These are phyloP conservation scores for Tetrax tetrax DNA, from an alignment of 2,113 vertebrate species.

Conservation along the genomic window DNA sequence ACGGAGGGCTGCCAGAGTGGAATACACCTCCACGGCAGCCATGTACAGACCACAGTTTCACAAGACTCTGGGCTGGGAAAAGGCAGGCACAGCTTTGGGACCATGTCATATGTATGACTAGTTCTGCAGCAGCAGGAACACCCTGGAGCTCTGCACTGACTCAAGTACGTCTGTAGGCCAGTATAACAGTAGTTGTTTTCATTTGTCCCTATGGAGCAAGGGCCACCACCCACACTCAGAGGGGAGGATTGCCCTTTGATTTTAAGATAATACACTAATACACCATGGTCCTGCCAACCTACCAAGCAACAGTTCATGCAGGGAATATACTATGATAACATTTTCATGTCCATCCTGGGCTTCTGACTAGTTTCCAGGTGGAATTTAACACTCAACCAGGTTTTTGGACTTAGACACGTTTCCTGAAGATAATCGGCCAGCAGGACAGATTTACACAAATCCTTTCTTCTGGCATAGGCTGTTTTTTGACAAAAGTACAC, in stretches of 20 bases:
- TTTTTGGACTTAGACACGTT: not conserved
- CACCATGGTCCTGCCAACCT: not conserved
- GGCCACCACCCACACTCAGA: not conserved
- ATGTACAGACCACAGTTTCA: not conserved
- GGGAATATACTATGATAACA: not conserved
- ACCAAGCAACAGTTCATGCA: not conserved
- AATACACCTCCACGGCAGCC: not conserved
- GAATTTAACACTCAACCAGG: not conserved
- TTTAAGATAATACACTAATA: not conserved
- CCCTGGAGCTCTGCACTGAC: not conserved
- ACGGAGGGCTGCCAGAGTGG: fast-evolving
- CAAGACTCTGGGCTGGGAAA: not conserved
- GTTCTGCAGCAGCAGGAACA: not conserved
- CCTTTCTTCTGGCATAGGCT: not conserved
- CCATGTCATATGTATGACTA: not conserved
- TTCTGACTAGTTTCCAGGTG: not conserved
- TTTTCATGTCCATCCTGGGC: not conserved
- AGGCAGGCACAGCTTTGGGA: not conserved
- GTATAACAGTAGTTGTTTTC: not conserved
- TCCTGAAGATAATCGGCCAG: not conserved
- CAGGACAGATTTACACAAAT: not conserved
- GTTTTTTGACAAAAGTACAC: not conserved
- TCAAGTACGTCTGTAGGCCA: not conserved
- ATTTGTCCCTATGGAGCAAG: not conserved
- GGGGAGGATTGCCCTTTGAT: not conserved